These are phyloP conservation scores for Cephus spinipes DNA, from an alignment of 2,888 invertebrate genomes.

Conservation along the genomic window DNA sequence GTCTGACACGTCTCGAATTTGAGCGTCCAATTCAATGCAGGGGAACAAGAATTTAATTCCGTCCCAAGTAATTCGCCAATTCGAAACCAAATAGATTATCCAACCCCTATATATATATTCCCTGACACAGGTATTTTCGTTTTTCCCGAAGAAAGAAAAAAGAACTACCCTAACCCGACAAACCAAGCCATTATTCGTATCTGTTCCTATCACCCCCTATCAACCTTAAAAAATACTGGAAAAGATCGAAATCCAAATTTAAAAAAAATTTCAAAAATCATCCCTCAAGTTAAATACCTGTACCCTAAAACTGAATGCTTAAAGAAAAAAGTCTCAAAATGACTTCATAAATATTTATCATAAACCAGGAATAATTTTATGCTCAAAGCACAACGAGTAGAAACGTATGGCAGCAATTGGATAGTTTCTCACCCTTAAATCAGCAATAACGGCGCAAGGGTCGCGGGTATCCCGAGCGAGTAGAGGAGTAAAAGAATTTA, in stretches of 20 bases:
- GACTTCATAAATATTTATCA: not conserved
- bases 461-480: not conserved
- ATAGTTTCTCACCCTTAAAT: conserved; percentile 28
- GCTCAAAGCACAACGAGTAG: not conserved
- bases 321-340: not conserved
- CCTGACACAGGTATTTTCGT: not conserved
- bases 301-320: not conserved
- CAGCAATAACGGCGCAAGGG: conserved; percentile 29
- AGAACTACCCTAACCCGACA: not conserved
- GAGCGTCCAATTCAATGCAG: conserved; percentile 17
- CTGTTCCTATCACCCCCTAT: not conserved
- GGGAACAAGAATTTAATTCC: conserved; percentile 31
- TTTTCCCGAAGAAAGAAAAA: not conserved
- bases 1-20: not conserved
- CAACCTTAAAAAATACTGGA: not conserved
- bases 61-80: conserved; percentile 30
- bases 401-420: not conserved
- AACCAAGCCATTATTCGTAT: not conserved
- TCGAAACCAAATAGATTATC: conserved; percentile 30
- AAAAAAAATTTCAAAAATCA: not conserved
- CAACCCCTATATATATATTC: conserved; percentile 13
- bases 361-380: not conserved
- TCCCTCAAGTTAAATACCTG: not conserved
- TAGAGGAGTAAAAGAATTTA: conserved; percentile 41
- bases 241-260: not conserved